Base-by-base conservation (phyloP, 2,888 invertebrate species). In the Dermolepida albohirtum region DNA sequence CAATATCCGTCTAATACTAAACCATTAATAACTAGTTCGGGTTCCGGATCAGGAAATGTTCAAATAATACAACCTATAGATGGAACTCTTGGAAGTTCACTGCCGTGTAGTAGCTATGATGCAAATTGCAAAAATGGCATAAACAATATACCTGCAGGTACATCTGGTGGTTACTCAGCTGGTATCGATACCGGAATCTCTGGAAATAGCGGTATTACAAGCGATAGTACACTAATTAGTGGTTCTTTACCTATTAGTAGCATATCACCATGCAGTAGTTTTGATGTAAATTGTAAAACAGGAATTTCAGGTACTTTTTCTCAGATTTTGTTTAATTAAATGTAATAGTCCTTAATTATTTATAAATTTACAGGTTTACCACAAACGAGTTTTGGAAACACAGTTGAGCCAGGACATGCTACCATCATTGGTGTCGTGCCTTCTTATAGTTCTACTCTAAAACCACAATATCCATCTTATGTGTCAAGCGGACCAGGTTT, bases 1-100 rank as follows among this genome's bases (percentile, higher is more conserved):
- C 34, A 34, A 34, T 34, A 34, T 34, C 34, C 34, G 6, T 34
- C 34, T 34, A 34, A 34, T 10, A 34, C 34, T 8, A 34, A 34
- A 34, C 34, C 34, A 34, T 34, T 34, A 34, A 34, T 34, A 34
- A 2, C 34, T 6, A 34, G 2, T 14, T 49, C 64, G 27, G 55
- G 68, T 22, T 68, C 55, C 40, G 64, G 47, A 7, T 57, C 55
- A 12, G 67, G 68, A 16, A 55, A 41, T 14, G 57, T 57, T 8
- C 51, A 62, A 1, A 55, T 68, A n/a, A 34, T 47, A n/a, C 64
- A 68, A 50, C 68, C 68, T 12, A 16, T 41, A 5, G 52, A 51
- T 39, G 64, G 8, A 51, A 50, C 29, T 50, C n/a, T 50, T 49
- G 40, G 22, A 5, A 22, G 29, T 43, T 41, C 51, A 22, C 51